These are phyloP conservation scores for Cancer borealis DNA, from an alignment of 2,888 invertebrate species.

Conservation along the genomic window DNA sequence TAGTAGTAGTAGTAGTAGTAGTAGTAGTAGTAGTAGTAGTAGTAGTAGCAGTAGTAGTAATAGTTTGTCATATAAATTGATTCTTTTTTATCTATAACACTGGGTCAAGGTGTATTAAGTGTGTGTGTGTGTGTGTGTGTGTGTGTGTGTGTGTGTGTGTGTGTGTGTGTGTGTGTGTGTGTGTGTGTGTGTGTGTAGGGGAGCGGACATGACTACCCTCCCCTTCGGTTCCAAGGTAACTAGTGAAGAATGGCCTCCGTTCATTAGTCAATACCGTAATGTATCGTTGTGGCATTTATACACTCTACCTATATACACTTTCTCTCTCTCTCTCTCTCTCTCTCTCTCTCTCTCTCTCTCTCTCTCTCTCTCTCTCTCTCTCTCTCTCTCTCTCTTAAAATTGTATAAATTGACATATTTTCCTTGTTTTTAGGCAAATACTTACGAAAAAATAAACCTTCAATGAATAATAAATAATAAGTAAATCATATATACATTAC, in stretches of 20 bases:
- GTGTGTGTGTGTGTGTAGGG: background rate
- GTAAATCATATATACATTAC: too few species aligned
- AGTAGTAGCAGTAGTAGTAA: background rate
- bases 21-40: background rate
- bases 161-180: slow-evolving; percentile 11
- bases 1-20: slow-evolving; percentile 9
- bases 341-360: too few species aligned
- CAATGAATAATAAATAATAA: too few species aligned
- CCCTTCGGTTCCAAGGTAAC: background rate
- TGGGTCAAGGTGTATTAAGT: background rate
- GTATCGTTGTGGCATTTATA: background rate
- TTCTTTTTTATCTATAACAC: background rate
- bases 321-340: slow-evolving; percentile 46
- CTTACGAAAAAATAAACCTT: too few species aligned
- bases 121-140: slow-evolving; percentile 4
- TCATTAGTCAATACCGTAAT: background rate
- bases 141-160: slow-evolving; percentile 3
- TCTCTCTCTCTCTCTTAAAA: too few species aligned
- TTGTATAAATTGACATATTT: too few species aligned
- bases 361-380: too few species aligned
- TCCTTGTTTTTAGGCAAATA: too few species aligned
- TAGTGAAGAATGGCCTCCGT: background rate
- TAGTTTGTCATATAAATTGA: background rate
- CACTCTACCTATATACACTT: background rate
- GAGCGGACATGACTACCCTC: background rate